Percentiles rank a stretch among this genome's conserved stretches.
phyloP scores from a whole-genome alignment of 2,888 invertebrate genomes.

The Caenorhabditis panamensis region DNA sequence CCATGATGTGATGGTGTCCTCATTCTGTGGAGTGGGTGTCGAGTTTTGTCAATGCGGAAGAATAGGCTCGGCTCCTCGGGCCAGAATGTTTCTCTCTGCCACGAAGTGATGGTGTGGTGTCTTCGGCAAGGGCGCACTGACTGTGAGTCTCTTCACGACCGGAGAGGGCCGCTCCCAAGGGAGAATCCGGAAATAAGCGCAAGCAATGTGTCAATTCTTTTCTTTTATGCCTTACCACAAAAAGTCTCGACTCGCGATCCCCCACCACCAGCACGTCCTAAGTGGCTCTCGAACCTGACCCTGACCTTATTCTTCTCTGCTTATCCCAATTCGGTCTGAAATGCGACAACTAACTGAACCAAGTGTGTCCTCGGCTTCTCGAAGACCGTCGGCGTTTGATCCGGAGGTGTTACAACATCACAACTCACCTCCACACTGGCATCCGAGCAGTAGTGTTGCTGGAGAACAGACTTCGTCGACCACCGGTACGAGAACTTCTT shows the following conservation, averaged over 20 bases:
- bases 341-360: conserved; percentile 52
- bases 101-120: conserved; percentile 48
- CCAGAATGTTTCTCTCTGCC: conserved; percentile 45
- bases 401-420: conserved; percentile 44
- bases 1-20: conserved; percentile 34
- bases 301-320: neutral
- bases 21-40: conserved; percentile 51
- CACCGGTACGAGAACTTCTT: conserved; percentile 44
- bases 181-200: conserved; percentile 57
- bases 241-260: conserved; percentile 44
- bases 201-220: conserved; percentile 62
- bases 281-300: conserved; percentile 14
- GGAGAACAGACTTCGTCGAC: conserved; percentile 40
- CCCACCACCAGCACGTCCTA: conserved; percentile 30
- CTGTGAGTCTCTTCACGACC: conserved; percentile 58
- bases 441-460: conserved; percentile 38
- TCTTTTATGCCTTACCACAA: conserved; percentile 58
- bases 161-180: conserved; percentile 60
- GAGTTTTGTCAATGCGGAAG: conserved; percentile 51
- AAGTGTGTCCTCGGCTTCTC: conserved; percentile 21
- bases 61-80: conserved; percentile 10
- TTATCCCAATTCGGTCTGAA: neutral
- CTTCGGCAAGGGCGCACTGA: conserved; percentile 43
- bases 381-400: conserved; percentile 56
- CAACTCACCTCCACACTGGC: conserved; percentile 56